phyloP scores from a whole-genome alignment of 2,888 invertebrate genomes.

The Nematopogon swammerdamellus region DNA sequence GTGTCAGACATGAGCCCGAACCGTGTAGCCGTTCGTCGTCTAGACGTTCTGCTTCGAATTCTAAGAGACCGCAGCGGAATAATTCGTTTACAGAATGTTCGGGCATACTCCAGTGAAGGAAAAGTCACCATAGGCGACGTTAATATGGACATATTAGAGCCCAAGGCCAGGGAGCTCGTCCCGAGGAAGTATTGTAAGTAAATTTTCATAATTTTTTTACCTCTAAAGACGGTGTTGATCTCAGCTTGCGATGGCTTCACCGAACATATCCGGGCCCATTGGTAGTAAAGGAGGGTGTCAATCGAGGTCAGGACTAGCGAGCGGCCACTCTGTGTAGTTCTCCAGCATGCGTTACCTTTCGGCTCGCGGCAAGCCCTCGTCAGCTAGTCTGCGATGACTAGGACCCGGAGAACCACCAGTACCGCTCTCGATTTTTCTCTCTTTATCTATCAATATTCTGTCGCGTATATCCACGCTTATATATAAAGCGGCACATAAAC shows the following conservation, averaged over 20 bases:
- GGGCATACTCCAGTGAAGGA: slow-evolving; percentile 44
- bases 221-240: background rate
- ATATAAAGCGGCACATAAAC: background rate
- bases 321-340: too few relatives aligned
- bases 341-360: too few relatives aligned
- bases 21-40: slow-evolving; percentile 33
- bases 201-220: slow-evolving; percentile 6
- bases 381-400: too few relatives aligned
- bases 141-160: slow-evolving; percentile 53
- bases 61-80: slow-evolving; percentile 35
- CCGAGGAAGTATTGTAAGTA: slow-evolving; percentile 78
- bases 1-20: background rate
- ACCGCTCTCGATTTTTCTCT: too few relatives aligned
- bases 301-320: too few relatives aligned
- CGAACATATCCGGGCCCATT: too few relatives aligned
- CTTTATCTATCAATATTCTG: too few relatives aligned
- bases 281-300: too few relatives aligned
- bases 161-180: slow-evolving; percentile 76
- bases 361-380: too few relatives aligned
- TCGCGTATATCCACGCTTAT: slow-evolving; percentile 1
- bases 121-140: slow-evolving; percentile 74
- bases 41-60: slow-evolving; percentile 51
- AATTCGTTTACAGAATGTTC: slow-evolving; percentile 32
- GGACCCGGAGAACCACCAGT: background rate
- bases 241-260: too few relatives aligned